These are phyloP conservation scores for Dolichallabes microphthalmus DNA, from an alignment of 2,113 vertebrate genomes.

Conservation along the genomic window DNA sequence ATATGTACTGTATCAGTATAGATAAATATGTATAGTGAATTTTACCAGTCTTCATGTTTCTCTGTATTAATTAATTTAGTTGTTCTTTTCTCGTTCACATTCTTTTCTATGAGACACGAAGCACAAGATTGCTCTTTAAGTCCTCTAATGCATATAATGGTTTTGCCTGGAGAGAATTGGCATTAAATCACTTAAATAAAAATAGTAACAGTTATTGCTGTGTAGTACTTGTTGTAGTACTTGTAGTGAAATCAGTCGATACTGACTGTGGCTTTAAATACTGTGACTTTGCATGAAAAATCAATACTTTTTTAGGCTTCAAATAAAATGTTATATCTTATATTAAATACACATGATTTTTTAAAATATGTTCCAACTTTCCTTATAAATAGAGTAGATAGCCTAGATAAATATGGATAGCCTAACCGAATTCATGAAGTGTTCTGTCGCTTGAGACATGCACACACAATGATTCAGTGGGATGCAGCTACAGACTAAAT, in stretches of 20 bases:
- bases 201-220: not conserved
- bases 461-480: constrained; percentile 15
- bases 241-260: not conserved
- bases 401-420: not conserved
- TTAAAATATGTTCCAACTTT: constrained; percentile 1
- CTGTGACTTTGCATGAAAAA: not conserved
- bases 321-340: not conserved
- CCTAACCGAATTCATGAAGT: constrained; percentile 23
- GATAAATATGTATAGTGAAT: not conserved
- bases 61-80: not conserved
- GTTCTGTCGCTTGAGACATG: constrained; percentile 38
- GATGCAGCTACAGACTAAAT: constrained; percentile 17
- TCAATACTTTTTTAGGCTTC: not conserved
- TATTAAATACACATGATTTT: not conserved
- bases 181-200: not conserved
- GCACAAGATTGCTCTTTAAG: not conserved
- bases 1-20: not conserved
- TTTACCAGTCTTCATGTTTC: not conserved
- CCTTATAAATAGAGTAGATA: constrained; percentile 19
- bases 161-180: not conserved
- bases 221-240: not conserved
- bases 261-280: not conserved
- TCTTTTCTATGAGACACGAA: not conserved
- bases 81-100: not conserved
- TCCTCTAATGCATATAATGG: not conserved